phyloP scores from a whole-genome alignment of 2,797 vertebrate genomes.

The Acanthopagrus latus region DNA sequence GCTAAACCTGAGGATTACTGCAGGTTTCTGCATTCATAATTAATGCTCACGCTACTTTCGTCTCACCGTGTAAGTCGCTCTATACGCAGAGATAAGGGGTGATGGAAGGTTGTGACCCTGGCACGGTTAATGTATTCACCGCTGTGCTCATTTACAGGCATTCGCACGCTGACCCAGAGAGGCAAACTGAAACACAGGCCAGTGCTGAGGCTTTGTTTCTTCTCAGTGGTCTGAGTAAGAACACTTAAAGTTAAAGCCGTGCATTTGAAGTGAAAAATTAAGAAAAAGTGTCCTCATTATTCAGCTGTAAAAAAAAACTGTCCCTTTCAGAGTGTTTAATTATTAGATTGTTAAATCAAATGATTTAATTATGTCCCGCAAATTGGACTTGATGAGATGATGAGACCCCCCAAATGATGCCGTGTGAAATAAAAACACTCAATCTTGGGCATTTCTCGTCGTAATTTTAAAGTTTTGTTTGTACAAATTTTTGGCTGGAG shows the following conservation, averaged over 20 bases:
- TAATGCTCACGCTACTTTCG: constrained; percentile 26
- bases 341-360: too few relatives aligned
- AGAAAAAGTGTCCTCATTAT: not conserved
- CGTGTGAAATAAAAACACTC: not conserved
- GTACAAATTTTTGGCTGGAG: too few relatives aligned
- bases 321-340: too few relatives aligned
- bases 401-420: not conserved
- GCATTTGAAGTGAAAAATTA: too few relatives aligned
- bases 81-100: not conserved
- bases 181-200: not conserved
- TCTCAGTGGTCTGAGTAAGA: not conserved
- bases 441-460: too few relatives aligned
- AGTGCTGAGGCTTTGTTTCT: not conserved
- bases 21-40: constrained; percentile 53
- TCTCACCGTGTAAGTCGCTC: constrained; percentile 3
- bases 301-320: too few relatives aligned
- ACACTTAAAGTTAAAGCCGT: not conserved
- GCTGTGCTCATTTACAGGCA: constrained; percentile 2
- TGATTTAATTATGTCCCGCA: not conserved
- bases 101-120: constrained; percentile 15
- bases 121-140: not conserved
- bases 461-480: too few relatives aligned
- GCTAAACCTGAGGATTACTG: constrained; percentile 50
- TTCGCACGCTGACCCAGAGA: not conserved
- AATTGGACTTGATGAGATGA: not conserved